Base-by-base conservation (phyloP, 1,140 invertebrate genomes). In the Tetragonula clypearis region DNA sequence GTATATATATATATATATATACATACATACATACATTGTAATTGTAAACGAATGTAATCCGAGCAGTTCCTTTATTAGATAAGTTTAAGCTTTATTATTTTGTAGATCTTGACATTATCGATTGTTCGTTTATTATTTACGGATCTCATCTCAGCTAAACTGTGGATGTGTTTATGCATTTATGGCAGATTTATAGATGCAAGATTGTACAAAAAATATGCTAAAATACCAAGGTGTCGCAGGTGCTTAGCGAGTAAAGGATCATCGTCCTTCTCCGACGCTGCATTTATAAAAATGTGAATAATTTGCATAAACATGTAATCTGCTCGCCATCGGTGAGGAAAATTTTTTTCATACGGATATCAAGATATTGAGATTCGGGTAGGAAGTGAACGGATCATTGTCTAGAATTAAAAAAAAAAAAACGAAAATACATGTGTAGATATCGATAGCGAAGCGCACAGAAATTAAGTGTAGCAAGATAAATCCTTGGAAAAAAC, bases 401-500 rank as follows among this genome's bases (percentile, higher is more conserved):
- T 81, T 66, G 75, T 66, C 75, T 23, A 9, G 69, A 72, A n/a
- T 12, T 26, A 53, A 49, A 30, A 30, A 53, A 53, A 55, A 53
- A 49, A 30, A 30, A 53, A 53, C 1, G 35, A 15, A 26, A 19
- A 53, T 49, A 17, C 19, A 23, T 2, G 12, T 56, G 26, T 78
- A 75, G 60, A 79, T 60, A 79, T 62, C 23, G 79, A 69, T 83
- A 86, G 73, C 17, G 41, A 77, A 72, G 79, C 84, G 66, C 83
- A 76, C 60, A 79, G 60, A 78, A 65, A 69, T 53, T 58, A 72
- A 84, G 80, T 86, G 80, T 89, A 87, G 71, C 79, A 82, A 90
- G 80, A 79, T 30, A 68, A 76, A 82, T 86, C 35, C 85, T 79
- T 89, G 55, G 76, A 81, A 88, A 30, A 49, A 58, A 66, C 8